Evolutionary conservation across 1,140 invertebrate genomes (phyloP).

Genomic region (Bombus terrestris): DNA sequence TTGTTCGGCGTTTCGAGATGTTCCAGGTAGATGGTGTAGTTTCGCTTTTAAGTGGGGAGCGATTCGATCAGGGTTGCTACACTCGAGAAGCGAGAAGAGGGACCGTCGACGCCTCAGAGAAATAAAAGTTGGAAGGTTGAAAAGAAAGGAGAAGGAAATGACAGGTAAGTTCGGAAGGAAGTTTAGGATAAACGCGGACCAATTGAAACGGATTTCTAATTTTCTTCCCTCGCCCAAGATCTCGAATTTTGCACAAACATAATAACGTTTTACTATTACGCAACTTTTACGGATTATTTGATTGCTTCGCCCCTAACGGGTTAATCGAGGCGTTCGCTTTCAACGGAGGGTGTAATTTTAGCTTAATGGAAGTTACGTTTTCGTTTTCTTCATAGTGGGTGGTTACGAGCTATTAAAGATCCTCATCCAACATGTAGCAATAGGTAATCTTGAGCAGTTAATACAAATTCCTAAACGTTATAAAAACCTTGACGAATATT

Average conservation of each 20-base stretch:
- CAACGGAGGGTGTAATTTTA: neutral
- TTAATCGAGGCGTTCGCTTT: neutral
- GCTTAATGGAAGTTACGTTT: neutral
- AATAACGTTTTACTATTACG: neutral
- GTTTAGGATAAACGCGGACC: no score
- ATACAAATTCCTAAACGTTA: neutral
- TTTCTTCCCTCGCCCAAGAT: no score
- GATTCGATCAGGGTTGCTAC: conserved; percentile 6
- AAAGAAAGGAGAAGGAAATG: neutral
- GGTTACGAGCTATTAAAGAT: neutral
- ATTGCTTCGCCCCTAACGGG: neutral
- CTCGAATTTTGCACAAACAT: neutral
- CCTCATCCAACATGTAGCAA: neutral
- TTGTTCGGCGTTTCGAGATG: conserved; percentile 18
- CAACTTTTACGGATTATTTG: neutral
- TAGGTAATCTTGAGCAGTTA: neutral
- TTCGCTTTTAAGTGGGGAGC: no score
- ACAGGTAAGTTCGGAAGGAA: no score
- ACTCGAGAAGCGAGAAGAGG: neutral
- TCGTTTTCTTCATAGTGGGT: neutral
- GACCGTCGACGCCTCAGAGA: neutral
- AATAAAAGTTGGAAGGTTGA: neutral
- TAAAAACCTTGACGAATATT: neutral
- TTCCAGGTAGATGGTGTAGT: neutral
- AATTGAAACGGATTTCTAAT: no score